A percentile compares a stretch with the other conserved stretches of the same genome.
These are phyloP conservation scores for Tachuris rubrigastra DNA, from an alignment of 2,113 vertebrate species.

Conservation along the genomic window DNA sequence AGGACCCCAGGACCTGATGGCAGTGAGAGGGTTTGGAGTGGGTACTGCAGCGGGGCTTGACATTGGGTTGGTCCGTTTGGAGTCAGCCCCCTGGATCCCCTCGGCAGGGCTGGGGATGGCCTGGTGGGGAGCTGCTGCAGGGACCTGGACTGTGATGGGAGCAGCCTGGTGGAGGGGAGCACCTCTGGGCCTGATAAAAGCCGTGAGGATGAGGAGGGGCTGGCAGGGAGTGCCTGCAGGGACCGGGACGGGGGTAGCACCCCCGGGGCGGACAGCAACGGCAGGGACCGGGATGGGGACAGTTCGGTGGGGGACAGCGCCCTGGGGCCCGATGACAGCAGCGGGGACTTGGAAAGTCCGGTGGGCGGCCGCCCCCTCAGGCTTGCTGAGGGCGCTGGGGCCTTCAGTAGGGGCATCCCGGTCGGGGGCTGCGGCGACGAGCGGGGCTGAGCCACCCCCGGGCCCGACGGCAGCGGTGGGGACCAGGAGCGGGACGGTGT, in stretches of 20 bases:
- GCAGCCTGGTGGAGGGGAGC: background rate
- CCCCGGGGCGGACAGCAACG: background rate
- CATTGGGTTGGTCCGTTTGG: background rate
- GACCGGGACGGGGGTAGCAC: background rate
- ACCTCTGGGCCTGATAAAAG: background rate
- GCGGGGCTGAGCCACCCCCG: background rate
- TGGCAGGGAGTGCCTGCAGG: background rate
- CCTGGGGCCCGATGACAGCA: background rate
- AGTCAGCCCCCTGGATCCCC: background rate
- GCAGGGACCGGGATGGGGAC: background rate
- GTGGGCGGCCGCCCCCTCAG: background rate
- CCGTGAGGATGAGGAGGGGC: background rate
- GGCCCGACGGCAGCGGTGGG: background rate
- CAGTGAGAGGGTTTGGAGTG: background rate
- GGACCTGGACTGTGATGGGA: background rate
- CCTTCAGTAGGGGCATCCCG: background rate
- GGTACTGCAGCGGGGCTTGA: background rate
- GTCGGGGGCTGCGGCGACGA: background rate
- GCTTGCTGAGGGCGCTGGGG: background rate
- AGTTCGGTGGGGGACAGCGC: background rate
- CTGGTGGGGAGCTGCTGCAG: constrained; percentile 29
- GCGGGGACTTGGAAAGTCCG: background rate
- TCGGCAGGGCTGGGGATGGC: background rate
- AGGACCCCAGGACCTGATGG: background rate
- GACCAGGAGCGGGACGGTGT: background rate